phyloP scores from a whole-genome alignment of 1,140 invertebrate species.

The Drosophila elegans region DNA sequence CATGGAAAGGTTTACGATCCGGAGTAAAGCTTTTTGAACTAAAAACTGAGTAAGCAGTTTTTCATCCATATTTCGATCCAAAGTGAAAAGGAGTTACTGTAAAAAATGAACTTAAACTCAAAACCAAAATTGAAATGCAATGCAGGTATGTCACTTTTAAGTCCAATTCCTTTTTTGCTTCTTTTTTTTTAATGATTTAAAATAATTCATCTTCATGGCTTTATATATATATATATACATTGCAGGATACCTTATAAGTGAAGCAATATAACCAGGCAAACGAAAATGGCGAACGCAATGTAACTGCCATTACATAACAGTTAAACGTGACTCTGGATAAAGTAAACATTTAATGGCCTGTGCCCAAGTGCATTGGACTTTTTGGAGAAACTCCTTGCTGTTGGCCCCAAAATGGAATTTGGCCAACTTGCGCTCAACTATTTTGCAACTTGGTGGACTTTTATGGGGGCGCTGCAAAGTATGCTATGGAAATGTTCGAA shows the following conservation, averaged over 20 bases:
- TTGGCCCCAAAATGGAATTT: conserved; percentile 1
- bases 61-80: no score
- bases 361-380: neutral
- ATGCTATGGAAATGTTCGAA: conserved; percentile 27
- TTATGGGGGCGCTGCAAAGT: conserved; percentile 13
- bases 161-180: no score
- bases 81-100: no score
- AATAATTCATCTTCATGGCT: neutral
- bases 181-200: no score
- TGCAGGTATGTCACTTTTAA: neutral
- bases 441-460: conserved; percentile 9
- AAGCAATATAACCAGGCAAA: neutral
- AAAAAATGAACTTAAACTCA: no score
- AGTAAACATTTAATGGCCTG: neutral
- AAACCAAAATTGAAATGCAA: no score
- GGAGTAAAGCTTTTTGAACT: no score
- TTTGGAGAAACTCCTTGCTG: neutral
- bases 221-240: neutral
- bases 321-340: neutral
- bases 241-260: neutral
- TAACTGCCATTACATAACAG: neutral
- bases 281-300: neutral
- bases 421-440: conserved; percentile 4
- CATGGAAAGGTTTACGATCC: no score
- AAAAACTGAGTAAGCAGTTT: no score